Base-by-base conservation (phyloP, 2,888 invertebrate species). In the Anoncus sp. region DNA sequence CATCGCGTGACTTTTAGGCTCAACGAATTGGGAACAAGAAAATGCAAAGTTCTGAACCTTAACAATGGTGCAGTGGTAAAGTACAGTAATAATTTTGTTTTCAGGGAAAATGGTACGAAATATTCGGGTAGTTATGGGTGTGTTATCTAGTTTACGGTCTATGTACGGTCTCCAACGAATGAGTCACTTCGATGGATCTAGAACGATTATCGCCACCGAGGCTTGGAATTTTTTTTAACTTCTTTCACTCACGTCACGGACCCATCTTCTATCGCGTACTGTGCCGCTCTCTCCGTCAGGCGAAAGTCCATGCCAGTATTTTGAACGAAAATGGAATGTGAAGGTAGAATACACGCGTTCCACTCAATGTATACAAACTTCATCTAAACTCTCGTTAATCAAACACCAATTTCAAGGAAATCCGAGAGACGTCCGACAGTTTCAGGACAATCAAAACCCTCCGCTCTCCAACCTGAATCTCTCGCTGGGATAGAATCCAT, bases 381-480 rank as follows among this genome's bases (percentile, higher is more conserved):
- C 20, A 55, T 57, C 57, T 14, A 73, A 77, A 77, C 67, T 73
- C 77, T 73, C 77, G 63, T 77, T 77, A 77, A 77, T 77, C 73
- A 77, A 73, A 73, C 73, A 77, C 51, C 69, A 69, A 73, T 73
- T 77, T 31, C 73, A 31, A n/a, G 62, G 69, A 73, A 72, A 73
- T 72, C 27, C 66, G 55, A 60, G 59, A 24, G 67, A 40, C 40
- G 27, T 43, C 40, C 51, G 43, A 69, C 63, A 73, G 63, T 67
- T 69, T 51, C 51, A 22, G 57, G 51, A 73, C 77, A 73, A 73
- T 73, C 49, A 63, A 40, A 62, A 51, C 40, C 31, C 60, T 66
- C 53, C 20, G 43, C 31, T 66, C 45, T 49, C 22, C n/a, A 18
- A 63, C 18, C 62, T 18, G 22, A 51, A 62, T 70, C 18, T 45